Evolutionary conservation across 2,797 vertebrate genomes (phyloP).

Genomic region (Zalophus californianus): DNA sequence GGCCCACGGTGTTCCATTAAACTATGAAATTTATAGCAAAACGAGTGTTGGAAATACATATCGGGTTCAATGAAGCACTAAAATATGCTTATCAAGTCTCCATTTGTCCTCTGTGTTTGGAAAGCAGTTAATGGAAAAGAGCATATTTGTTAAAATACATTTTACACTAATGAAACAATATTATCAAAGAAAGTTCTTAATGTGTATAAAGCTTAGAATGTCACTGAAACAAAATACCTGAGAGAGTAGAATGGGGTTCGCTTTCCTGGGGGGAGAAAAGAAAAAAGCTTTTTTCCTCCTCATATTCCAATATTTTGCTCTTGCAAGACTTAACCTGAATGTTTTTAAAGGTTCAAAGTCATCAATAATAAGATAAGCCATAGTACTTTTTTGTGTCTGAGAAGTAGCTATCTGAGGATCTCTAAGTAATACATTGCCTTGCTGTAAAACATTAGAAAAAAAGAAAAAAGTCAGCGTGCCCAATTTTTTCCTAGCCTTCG

Average conservation of each 20-base stretch:
- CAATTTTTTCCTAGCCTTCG: neutral
- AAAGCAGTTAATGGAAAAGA: conserved; percentile 61
- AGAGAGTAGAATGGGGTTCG: conserved; percentile 7
- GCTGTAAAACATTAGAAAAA: neutral
- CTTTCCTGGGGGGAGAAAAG: neutral
- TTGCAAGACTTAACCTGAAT: conserved; percentile 13
- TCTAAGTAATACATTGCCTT: conserved; percentile 20
- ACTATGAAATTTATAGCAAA: conserved; percentile 47
- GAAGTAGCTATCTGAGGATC: neutral
- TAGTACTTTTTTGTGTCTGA: neutral
- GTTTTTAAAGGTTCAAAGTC: conserved; percentile 30
- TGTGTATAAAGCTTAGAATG: conserved; percentile 53
- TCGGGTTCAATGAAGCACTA: conserved; percentile 38
- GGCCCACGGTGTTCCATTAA: conserved; percentile 57
- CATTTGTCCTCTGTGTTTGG: conserved; percentile 57
- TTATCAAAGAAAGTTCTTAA: conserved; percentile 64
- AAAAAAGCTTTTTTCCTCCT: neutral
- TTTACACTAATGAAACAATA: conserved; percentile 59
- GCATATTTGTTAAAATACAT: conserved; percentile 8
- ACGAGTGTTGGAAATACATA: neutral
- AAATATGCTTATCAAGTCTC: conserved; percentile 63
- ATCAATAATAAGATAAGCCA: conserved; percentile 42
- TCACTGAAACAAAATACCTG: conserved; percentile 48
- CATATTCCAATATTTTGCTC: conserved; percentile 51
- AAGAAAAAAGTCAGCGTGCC: neutral